Conservation (phyloP, 2,888 invertebrate species). For the Nycteola revayana region DNA sequence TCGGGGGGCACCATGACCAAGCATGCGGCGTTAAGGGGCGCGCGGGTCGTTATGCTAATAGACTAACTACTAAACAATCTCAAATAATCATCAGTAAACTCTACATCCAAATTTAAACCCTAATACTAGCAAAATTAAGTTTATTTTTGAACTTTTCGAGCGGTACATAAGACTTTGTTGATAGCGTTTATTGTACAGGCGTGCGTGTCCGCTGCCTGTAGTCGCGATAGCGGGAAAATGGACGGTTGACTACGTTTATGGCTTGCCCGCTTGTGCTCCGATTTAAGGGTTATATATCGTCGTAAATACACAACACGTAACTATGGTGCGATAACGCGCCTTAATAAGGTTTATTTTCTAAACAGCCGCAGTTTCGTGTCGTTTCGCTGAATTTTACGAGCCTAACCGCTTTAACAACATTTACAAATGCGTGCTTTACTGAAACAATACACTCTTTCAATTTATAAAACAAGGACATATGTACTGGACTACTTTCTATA, state of each 20-base stretch:
- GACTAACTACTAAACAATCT: slow-evolving; percentile 34
- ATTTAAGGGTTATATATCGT: slow-evolving; percentile 67
- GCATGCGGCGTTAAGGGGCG: slow-evolving; percentile 80
- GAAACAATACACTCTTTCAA: slow-evolving; percentile 14
- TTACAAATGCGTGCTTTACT: slow-evolving; percentile 25
- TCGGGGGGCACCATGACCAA: slow-evolving; percentile 78
- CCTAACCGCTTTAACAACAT: slow-evolving; percentile 29
- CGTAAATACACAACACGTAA: slow-evolving; percentile 65
- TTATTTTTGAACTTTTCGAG: neutral
- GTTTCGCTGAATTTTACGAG: slow-evolving; percentile 43
- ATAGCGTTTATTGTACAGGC: slow-evolving; percentile 30
- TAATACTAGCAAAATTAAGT: slow-evolving; percentile 5
- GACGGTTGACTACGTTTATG: slow-evolving; percentile 80
- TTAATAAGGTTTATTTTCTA: slow-evolving; percentile 68
- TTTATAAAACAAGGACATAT: too few species aligned
- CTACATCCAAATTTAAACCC: slow-evolving; percentile 22
- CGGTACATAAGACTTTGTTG: slow-evolving; percentile 29
- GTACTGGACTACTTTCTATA: too few species aligned
- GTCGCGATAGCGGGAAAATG: slow-evolving; percentile 77
- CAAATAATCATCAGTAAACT: slow-evolving; percentile 11
- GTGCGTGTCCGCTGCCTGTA: slow-evolving; percentile 71
- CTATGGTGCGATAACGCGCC: slow-evolving; percentile 59
- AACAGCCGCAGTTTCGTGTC: slow-evolving; percentile 50
- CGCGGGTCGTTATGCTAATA: slow-evolving; percentile 78
- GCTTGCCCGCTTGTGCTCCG: slow-evolving; percentile 66